A percentile compares a stretch with the other conserved stretches of the same genome.
These are phyloP conservation scores for Thalassarche chlororhynchos DNA, from an alignment of 2,113 vertebrate species.

Conservation along the genomic window DNA sequence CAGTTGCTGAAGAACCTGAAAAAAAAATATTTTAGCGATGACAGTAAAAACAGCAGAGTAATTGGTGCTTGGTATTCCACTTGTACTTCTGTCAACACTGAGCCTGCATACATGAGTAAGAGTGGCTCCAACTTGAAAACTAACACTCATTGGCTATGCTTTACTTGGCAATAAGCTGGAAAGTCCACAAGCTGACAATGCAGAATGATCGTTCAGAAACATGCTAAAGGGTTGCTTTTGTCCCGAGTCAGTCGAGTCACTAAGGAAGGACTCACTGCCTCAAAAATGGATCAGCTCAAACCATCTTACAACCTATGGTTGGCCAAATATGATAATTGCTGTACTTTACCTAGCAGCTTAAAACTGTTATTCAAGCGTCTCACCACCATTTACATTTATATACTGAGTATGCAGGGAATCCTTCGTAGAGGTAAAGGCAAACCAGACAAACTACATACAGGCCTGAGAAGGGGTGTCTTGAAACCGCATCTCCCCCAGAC, in stretches of 20 bases:
- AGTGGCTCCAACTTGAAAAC: neutral
- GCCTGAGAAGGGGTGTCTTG: neutral
- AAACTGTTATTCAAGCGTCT: neutral
- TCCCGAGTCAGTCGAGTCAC: neutral
- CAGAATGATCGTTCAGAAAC: neutral
- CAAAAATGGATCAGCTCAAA: neutral
- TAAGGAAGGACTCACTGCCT: neutral
- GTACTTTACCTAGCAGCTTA: neutral
- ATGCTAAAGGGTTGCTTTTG: neutral
- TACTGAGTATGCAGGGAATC: neutral
- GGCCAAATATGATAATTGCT: neutral
- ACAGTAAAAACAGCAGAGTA: neutral
- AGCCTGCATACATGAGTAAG: neutral
- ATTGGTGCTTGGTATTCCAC: neutral
- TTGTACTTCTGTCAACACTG: neutral
- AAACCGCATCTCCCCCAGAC: neutral
- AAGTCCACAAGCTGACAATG: neutral
- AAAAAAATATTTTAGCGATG: neutral
- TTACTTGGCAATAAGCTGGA: neutral
- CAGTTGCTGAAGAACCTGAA: neutral
- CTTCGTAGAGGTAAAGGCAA: neutral
- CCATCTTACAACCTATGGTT: neutral
- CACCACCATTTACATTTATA: neutral
- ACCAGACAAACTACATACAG: neutral
- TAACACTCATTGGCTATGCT: neutral